Evolutionary conservation across 2,797 vertebrate species (phyloP), one percentile per base, ranked within the genome.

Genomic region (Peromyscus eremicus): DNA sequence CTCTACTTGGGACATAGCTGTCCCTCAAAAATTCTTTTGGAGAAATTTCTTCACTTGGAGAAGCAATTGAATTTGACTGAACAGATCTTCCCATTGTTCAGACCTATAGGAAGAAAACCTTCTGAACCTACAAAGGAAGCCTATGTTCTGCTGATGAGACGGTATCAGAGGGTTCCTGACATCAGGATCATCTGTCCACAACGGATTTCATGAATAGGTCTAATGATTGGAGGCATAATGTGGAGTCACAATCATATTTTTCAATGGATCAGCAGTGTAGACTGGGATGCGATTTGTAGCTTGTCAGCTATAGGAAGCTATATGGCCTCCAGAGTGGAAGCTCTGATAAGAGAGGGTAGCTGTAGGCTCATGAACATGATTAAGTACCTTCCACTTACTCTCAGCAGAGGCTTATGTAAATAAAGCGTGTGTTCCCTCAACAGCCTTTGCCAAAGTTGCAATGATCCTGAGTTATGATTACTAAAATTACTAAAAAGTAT

Each of bases 361-460:
- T 96, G 64, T 21, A 92, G 77, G 55, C 84, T 92, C 43, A 10
- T 12, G 62, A 93, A 76, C 49, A 64, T 80, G 93, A 97, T 96
- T 92, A 95, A 96, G 84, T 79, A 91, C 81, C 77, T 96, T 96
- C 88, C 32, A 76, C 73, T 94, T 80, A 90, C 66, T 96, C 95
- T 94, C 96, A 92, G 40, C 46, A 95, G 94, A 96, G 91, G 96
- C 81, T 68, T 95, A 89, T 96, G 94, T 81, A 97, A 96, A 91
- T 92, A 76, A 70, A 79, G 34, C 37, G 10, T 90, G 8, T 82
- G 91, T 77, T 94, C 96, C 43, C 46, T 75, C 68, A 34, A 89
- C 79, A 77, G 57, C 60, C 10, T 94, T 91, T 79, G 60, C 79
- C 86, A 92, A 83, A 71, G 71, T 70, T 71, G 34, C 34, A 83